A percentile compares a stretch with the other conserved stretches of the same genome.
phyloP scores from a whole-genome alignment of 2,797 vertebrate species.

The Hafferia zeledoni region DNA sequence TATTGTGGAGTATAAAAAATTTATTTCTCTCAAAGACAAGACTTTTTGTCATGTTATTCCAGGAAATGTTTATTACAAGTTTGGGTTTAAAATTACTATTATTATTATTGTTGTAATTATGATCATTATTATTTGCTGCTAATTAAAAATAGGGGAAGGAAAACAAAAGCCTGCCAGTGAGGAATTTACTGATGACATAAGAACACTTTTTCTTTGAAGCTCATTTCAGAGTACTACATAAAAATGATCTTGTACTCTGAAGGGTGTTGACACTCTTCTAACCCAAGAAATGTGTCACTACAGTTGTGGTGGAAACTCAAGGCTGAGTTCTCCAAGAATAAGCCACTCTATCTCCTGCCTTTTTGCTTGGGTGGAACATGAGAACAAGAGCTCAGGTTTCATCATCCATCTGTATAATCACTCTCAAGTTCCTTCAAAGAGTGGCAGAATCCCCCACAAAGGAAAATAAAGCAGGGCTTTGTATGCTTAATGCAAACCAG shows the following conservation, averaged over 20 bases:
- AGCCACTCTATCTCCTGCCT: background rate
- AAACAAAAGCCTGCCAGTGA: background rate
- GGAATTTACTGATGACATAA: background rate
- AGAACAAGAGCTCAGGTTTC: conserved; percentile 6
- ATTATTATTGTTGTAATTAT: background rate
- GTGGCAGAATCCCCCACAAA: background rate
- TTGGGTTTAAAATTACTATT: background rate
- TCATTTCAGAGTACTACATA: background rate
- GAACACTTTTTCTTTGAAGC: background rate
- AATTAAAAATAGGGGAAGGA: background rate
- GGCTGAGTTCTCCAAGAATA: background rate
- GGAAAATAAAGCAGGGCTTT: background rate
- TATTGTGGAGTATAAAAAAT: background rate
- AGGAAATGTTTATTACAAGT: background rate
- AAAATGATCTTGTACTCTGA: background rate
- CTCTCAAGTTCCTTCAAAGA: conserved; percentile 1
- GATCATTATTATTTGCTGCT: background rate
- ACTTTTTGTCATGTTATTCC: background rate
- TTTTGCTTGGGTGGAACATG: background rate
- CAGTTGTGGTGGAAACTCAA: background rate
- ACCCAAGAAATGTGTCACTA: background rate
- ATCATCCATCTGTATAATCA: background rate
- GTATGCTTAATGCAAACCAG: background rate
- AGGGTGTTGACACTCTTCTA: background rate
- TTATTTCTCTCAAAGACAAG: background rate